Percentiles rank a stretch among this genome's conserved stretches.
These are phyloP conservation scores for Manduca sexta DNA, from an alignment of 1,140 invertebrate genomes.

Conservation along the genomic window DNA sequence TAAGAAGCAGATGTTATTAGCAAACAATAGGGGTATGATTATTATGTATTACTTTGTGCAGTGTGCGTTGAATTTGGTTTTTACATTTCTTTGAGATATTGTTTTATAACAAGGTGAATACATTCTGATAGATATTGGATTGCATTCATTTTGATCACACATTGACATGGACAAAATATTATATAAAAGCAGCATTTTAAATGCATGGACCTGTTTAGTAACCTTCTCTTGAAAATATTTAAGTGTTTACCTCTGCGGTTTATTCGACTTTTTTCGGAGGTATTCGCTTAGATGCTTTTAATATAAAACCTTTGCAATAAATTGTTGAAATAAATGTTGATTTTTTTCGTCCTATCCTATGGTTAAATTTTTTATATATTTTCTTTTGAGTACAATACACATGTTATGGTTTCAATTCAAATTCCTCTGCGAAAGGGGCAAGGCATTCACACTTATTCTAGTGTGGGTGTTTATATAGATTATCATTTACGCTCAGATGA, in stretches of 20 bases:
- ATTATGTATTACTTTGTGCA: not conserved
- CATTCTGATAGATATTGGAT: conserved; percentile 20
- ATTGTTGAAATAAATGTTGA: conserved; percentile 44
- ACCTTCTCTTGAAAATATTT: conserved; percentile 30
- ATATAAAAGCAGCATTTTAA: conserved; percentile 51
- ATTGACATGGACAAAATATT: conserved; percentile 10
- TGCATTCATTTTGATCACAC: conserved; percentile 46
- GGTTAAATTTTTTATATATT: too few relatives aligned
- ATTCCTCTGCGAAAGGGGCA: too few relatives aligned
- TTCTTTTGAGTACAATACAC: too few relatives aligned
- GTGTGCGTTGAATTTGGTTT: conserved; percentile 30
- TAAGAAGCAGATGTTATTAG: conserved; percentile 2
- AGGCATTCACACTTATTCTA: too few relatives aligned
- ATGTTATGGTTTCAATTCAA: too few relatives aligned
- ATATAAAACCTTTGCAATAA: conserved; percentile 56
- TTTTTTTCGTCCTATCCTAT: conserved; percentile 12
- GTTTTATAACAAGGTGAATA: conserved; percentile 42
- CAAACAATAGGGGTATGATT: not conserved
- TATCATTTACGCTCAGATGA: too few relatives aligned
- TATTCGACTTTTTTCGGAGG: conserved; percentile 22
- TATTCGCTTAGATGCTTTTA: conserved; percentile 47
- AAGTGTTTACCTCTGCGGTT: conserved; percentile 41
- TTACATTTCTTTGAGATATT: conserved; percentile 49
- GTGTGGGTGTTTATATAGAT: too few relatives aligned
- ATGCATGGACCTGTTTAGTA: conserved; percentile 45